phyloP scores from a whole-genome alignment of 1,140 invertebrate species.

The Varroa destructor region DNA sequence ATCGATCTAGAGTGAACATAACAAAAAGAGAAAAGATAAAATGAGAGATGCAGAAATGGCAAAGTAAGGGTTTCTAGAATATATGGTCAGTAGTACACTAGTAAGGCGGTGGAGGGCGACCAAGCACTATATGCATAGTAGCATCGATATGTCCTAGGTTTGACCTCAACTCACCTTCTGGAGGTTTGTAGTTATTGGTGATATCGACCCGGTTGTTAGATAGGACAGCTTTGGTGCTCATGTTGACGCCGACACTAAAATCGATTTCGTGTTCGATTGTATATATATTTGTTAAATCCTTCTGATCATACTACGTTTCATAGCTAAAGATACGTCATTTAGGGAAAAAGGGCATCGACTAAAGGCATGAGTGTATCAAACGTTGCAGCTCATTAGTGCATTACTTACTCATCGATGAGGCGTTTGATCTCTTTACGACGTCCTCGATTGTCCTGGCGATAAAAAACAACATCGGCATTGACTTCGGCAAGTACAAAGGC shows the following conservation, averaged over 20 bases:
- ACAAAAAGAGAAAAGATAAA: too few relatives aligned
- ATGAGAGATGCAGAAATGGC: too few relatives aligned
- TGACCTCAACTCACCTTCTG: slow-evolving; percentile 52
- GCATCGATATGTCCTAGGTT: neutral
- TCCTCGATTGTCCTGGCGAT: slow-evolving; percentile 37
- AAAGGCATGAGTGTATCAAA: too few relatives aligned
- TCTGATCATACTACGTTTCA: too few relatives aligned
- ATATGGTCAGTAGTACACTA: too few relatives aligned
- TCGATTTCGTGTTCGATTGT: neutral
- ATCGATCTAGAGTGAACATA: too few relatives aligned
- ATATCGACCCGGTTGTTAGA: slow-evolving; percentile 65
- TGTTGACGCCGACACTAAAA: slow-evolving; percentile 62
- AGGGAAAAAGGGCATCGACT: too few relatives aligned
- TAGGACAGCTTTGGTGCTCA: slow-evolving; percentile 75
- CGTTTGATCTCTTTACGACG: slow-evolving; percentile 36
- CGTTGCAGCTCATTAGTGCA: slow-evolving; percentile 44
- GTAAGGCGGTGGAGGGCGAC: too few relatives aligned
- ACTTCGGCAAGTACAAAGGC: slow-evolving; percentile 63
- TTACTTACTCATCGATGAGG: slow-evolving; percentile 44
- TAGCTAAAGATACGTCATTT: too few relatives aligned
- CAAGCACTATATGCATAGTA: too few relatives aligned
- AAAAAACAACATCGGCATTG: slow-evolving; percentile 58
- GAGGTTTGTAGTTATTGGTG: slow-evolving; percentile 71
- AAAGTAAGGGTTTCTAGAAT: too few relatives aligned
- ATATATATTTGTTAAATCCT: too few relatives aligned